Percentiles rank a stretch among this genome's conserved stretches.
Conservation (phyloP, 2,113 vertebrate genomes). For the Tympanuchus pallidicinctus region DNA sequence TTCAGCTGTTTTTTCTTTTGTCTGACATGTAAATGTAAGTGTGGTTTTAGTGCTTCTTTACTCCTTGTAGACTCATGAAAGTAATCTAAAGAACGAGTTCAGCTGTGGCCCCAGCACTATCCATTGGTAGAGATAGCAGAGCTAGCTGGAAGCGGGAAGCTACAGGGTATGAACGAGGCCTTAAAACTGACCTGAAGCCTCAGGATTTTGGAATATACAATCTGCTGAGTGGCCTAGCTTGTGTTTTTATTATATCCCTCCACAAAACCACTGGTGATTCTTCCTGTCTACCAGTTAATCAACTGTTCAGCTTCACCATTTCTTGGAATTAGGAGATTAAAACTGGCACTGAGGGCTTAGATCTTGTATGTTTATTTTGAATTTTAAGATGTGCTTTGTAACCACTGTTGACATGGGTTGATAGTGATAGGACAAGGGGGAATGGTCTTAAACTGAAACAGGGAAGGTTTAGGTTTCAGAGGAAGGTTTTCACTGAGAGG, state of each 20-base stretch:
- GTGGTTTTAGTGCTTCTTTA: not conserved
- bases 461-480: too few species aligned
- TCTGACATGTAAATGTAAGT: not conserved
- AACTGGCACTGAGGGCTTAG: not conserved
- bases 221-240: not conserved
- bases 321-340: not conserved
- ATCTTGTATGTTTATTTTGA: not conserved
- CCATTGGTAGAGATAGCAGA: not conserved
- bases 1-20: not conserved
- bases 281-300: not conserved
- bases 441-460: too few species aligned
- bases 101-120: accelerated
- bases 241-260: not conserved
- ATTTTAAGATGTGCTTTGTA: not conserved
- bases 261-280: not conserved
- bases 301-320: not conserved
- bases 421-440: too few species aligned
- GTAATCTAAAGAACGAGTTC: not conserved
- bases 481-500: too few species aligned
- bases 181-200: not conserved
- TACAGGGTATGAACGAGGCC: accelerated
- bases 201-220: not conserved
- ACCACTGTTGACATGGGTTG: too few species aligned
- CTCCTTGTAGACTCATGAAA: not conserved
- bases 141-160: not conserved